Percentiles rank a stretch among this genome's conserved stretches.
phyloP scores from a whole-genome alignment of 2,888 invertebrate species.

The Drosophila mettleri region DNA sequence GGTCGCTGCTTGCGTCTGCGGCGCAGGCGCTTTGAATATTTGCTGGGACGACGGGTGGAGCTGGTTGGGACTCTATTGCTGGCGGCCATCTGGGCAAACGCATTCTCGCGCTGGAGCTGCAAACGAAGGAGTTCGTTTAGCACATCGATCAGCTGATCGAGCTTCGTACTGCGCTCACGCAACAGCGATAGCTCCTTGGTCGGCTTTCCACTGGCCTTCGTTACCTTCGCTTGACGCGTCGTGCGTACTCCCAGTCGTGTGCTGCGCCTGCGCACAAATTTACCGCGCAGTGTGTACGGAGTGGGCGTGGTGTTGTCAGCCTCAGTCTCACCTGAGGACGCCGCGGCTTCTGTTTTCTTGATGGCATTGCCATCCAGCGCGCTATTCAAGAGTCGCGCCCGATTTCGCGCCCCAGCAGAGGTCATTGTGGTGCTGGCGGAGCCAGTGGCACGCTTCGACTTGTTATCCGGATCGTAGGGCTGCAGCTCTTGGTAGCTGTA shows the following conservation, averaged over 20 bases:
- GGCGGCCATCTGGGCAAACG: not conserved
- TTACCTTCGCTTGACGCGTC: constrained; percentile 50
- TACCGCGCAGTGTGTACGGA: constrained; percentile 75
- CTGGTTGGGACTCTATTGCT: not conserved
- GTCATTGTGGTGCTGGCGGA: constrained; percentile 25
- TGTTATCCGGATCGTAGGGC: constrained; percentile 47
- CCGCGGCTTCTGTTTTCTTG: not conserved
- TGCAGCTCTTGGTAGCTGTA: constrained; percentile 54
- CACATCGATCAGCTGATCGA: constrained; percentile 75
- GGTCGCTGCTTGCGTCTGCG: constrained; percentile 39
- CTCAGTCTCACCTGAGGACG: constrained; percentile 12
- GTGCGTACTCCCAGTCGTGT: constrained; percentile 38
- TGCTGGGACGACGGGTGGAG: constrained; percentile 15
- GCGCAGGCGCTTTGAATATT: constrained; percentile 34
- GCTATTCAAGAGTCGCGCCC: constrained; percentile 36
- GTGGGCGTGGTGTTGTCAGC: constrained; percentile 35
- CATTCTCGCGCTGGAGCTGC: constrained; percentile 50
- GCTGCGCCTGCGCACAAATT: constrained; percentile 67
- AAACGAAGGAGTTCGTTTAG: constrained; percentile 70
- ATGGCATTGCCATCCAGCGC: constrained; percentile 26
- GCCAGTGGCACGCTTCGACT: constrained; percentile 50
- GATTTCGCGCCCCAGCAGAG: not conserved
- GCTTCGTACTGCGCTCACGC: constrained; percentile 57
- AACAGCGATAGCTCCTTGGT: constrained; percentile 13
- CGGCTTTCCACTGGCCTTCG: constrained; percentile 5